Conservation (phyloP, 1,140 invertebrate species). For the Eurosta solidaginis region DNA sequence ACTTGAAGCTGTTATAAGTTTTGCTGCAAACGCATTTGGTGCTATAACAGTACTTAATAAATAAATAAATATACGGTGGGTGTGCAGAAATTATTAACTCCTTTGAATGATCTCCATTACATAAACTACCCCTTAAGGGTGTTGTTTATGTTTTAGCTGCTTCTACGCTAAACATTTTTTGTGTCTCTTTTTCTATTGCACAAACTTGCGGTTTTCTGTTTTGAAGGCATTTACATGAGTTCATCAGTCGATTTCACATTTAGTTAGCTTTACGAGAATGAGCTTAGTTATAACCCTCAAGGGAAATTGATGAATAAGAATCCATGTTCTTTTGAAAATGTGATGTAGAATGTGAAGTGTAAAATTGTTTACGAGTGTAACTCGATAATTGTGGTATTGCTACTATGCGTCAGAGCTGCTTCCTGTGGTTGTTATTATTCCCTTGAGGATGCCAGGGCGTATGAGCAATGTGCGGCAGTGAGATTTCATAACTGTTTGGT, state of each 20-base stretch:
- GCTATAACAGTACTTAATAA: no score
- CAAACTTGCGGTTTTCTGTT: not conserved
- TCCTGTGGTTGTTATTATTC: no score
- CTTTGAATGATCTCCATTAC: no score
- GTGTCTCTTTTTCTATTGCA: not conserved
- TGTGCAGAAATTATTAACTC: no score
- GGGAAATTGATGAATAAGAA: not conserved
- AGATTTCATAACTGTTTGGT: no score
- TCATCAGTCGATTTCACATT: slow-evolving; percentile 17
- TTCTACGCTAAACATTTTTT: not conserved
- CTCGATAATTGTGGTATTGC: slow-evolving; percentile 26
- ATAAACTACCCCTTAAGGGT: no score
- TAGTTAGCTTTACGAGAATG: not conserved
- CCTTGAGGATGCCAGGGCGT: no score
- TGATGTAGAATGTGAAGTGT: not conserved
- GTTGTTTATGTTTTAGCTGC: not conserved
- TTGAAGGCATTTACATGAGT: slow-evolving; percentile 11
- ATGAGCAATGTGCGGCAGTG: no score
- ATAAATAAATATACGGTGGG: no score
- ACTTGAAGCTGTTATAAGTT: no score
- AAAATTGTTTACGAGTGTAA: not conserved
- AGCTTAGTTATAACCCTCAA: not conserved
- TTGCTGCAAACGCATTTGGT: no score
- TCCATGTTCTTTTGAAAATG: not conserved
- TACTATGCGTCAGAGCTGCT: not conserved